Evolutionary conservation across 2,888 invertebrate genomes (phyloP).

Genomic region (Cheilosia pagana): DNA sequence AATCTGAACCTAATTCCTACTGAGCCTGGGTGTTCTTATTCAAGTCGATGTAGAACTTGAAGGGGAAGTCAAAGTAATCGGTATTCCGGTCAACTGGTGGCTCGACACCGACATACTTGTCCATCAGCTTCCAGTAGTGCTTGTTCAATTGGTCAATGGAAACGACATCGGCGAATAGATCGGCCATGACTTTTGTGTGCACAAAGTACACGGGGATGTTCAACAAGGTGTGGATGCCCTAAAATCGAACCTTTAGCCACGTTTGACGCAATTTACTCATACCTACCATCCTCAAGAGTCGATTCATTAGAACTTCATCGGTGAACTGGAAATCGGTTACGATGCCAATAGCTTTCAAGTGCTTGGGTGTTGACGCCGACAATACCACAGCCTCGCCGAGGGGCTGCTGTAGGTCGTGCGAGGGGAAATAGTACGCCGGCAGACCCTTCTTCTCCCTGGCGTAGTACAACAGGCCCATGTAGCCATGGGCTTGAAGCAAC

Average conservation of each 20-base stretch:
- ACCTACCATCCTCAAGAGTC: slow-evolving; percentile 80
- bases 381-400: slow-evolving; percentile 81
- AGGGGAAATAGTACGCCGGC: slow-evolving; percentile 80
- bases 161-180: slow-evolving; percentile 86
- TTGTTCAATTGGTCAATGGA: slow-evolving; percentile 86
- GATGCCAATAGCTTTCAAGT: slow-evolving; percentile 78
- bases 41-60: slow-evolving; percentile 22
- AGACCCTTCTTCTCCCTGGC: slow-evolving; percentile 79
- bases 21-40: slow-evolving; percentile 9
- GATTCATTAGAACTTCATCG: slow-evolving; percentile 79
- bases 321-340: slow-evolving; percentile 78
- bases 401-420: slow-evolving; percentile 80
- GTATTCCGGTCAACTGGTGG: slow-evolving; percentile 85
- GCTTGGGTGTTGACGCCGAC: slow-evolving; percentile 80
- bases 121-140: slow-evolving; percentile 87
- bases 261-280: too few species aligned
- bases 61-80: slow-evolving; percentile 19
- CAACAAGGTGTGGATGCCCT: slow-evolving; percentile 88
- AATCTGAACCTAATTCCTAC: neutral
- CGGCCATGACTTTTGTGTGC: slow-evolving; percentile 88
- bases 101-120: slow-evolving; percentile 86
- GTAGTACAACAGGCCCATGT: slow-evolving; percentile 79
- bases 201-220: slow-evolving; percentile 89
- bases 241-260: slow-evolving; percentile 63
- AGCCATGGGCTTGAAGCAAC: slow-evolving; percentile 80